Base-by-base conservation (phyloP, 2,113 vertebrate genomes). In the Ivindomyrus marchei region DNA sequence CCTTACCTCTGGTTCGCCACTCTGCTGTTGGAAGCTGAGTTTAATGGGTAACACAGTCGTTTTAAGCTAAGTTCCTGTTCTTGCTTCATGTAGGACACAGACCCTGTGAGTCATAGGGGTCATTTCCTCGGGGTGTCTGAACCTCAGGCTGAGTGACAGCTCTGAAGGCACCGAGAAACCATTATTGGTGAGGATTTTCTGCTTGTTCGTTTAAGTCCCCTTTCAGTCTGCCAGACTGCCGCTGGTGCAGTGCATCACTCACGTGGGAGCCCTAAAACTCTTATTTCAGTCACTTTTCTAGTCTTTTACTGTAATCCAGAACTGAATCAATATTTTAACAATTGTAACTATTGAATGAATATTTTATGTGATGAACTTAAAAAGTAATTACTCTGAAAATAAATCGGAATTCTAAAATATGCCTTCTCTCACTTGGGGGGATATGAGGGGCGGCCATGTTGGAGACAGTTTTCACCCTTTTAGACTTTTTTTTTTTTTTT, bases 241-340 rank as follows among this genome's bases (percentile, higher is more conserved):
- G 13, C 31, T 80, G 74, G 74, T 19, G 15, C 74, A 42, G 74
- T 42, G 36, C 36, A 19, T 80, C 74, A 42, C 74, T 39, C 74
- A 80, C 15, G 2, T 27, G 31, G 31, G 31, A 80, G 74, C 10
- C 74, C 74, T 80, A 39, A 80, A 36, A 80, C 31, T 39, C 74
- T 39, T 19, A 39, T 27, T 42, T 80, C 31, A 39, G 74, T 80
- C 36, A 80, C 74, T 39, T 80, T 80, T 42, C 17, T 70, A 70
- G 36, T 80, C 31, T 42, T 80, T 80, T 80, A 39, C 74, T 42
- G 74, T 80, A 42, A 80, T 80, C 74, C 39, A 42, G 74, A 80
- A 80, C 74, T 19, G 74, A 70, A 70, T 80, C 74, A 80, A 80
- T 80, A 80, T 80, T 80, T 80, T 80, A 70, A 70, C 62, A 70